Base-by-base conservation (phyloP, 1,140 invertebrate species). In the Dolichoris vasculosae region DNA sequence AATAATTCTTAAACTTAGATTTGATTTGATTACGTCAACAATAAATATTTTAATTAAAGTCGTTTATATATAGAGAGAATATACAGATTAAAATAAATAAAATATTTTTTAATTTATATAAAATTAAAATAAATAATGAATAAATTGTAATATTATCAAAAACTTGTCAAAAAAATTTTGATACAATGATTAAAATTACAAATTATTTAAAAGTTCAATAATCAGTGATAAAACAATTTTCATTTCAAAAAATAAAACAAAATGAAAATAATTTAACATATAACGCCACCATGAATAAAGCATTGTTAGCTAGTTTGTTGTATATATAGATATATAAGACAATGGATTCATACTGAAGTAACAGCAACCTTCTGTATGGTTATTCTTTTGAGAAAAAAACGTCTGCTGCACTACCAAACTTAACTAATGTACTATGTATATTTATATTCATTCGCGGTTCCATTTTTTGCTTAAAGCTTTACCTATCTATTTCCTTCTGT, bases 361-460 rank as follows among this genome's bases (percentile, higher is more conserved):
- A 40, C 20, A 35, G 13, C 35, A 32, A 38, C 55, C 64, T 78
- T 79, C 35, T 71, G 63, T 40, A 84, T 84, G 79, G 86, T 89
- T 88, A 87, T 87, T 86, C 75, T 86, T 82, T 76, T 43, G 80
- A 48, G 73, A 63, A 77, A 11, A 85, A 88, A 87, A 85, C 85
- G 85, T 88, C 64, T 82, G 69, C 87, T 82, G 63, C 32, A 48
- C 55, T 75, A 80, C 81, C 48, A 82, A 64, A 78, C 80, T 71
- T 87, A 81, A 86, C 87, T 89, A 88, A 88, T 88, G 73, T 86
- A 73, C 86, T 48, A 63, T 87, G 86, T n/a, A 87, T 88, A 89
- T 88, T 89, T 87, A 87, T 89, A 88, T 89, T 88, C 87, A 88
- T 88, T 88, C 86, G 86, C 81, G 71, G 85, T 79, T 82, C 80